A percentile compares a stretch with the other conserved stretches of the same genome.
These are phyloP conservation scores for Pitta sordida DNA, from an alignment of 2,113 vertebrate species.

Conservation along the genomic window DNA sequence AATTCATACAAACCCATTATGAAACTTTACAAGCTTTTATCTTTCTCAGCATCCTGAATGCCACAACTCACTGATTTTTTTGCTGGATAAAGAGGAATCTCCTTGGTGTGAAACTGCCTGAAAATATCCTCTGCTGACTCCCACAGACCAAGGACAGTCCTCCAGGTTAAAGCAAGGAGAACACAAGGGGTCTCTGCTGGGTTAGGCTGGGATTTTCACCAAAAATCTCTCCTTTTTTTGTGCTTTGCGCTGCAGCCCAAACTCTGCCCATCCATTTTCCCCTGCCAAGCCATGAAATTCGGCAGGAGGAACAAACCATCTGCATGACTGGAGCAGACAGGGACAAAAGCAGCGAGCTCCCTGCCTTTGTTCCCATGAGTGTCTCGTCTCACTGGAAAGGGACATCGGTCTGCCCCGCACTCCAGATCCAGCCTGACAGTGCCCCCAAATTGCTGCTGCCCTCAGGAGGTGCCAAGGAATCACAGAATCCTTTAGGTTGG, in stretches of 20 bases:
- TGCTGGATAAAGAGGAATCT: background rate
- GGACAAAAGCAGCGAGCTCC: background rate
- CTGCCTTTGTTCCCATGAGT: background rate
- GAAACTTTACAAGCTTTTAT: background rate
- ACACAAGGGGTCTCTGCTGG: background rate
- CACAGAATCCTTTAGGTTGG: background rate
- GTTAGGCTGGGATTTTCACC: background rate
- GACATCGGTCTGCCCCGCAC: background rate
- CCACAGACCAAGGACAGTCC: background rate
- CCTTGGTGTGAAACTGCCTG: background rate
- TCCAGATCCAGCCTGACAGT: fast-evolving
- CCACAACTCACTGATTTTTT: background rate
- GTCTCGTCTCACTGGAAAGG: background rate
- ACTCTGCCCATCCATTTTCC: background rate
- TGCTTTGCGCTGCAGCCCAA: background rate
- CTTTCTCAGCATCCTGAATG: background rate
- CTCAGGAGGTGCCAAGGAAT: background rate
- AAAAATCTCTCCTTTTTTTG: background rate
- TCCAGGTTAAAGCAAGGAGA: background rate
- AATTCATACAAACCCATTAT: background rate
- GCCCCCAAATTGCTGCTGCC: background rate
- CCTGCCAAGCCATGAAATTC: background rate
- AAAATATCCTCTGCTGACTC: background rate
- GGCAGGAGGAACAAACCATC: background rate
- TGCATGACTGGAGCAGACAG: background rate